A percentile compares a stretch with the other conserved stretches of the same genome.
Evolutionary conservation across 2,797 vertebrate genomes (phyloP).

Genomic region (Rhinogobio ventralis): DNA sequence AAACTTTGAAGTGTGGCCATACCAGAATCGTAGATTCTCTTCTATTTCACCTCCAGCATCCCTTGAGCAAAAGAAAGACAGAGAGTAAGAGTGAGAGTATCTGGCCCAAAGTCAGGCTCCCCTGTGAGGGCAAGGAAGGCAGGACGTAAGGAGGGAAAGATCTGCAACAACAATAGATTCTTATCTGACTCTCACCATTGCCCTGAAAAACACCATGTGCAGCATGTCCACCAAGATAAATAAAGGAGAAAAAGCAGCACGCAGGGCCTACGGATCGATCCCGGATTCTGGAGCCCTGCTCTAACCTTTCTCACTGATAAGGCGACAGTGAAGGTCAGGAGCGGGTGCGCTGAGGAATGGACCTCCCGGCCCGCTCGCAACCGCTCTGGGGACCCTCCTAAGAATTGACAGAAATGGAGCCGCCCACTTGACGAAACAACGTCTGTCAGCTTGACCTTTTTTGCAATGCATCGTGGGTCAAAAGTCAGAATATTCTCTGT

Average conservation of each 20-base stretch:
- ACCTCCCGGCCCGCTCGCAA: slow-evolving; percentile 15
- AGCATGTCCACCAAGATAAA: slow-evolving; percentile 82
- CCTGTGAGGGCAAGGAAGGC: slow-evolving; percentile 62
- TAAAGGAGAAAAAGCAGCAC: slow-evolving; percentile 69
- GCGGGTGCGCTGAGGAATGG: slow-evolving; percentile 45
- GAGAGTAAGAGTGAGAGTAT: slow-evolving; percentile 55
- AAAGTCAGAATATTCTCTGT: slow-evolving; percentile 72
- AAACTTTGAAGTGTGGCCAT: slow-evolving; percentile 44
- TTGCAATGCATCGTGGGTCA: slow-evolving; percentile 80
- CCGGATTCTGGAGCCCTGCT: slow-evolving; percentile 76
- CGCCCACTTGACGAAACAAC: slow-evolving; percentile 73
- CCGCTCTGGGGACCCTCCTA: slow-evolving; percentile 61
- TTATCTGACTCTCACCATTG: slow-evolving; percentile 80
- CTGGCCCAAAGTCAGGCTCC: slow-evolving; percentile 55
- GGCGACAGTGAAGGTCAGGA: slow-evolving; percentile 78
- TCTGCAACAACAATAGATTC: slow-evolving; percentile 85
- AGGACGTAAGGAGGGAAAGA: slow-evolving; percentile 72
- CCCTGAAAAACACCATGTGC: slow-evolving; percentile 81
- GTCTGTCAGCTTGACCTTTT: slow-evolving; percentile 84
- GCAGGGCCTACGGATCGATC: slow-evolving; percentile 79
- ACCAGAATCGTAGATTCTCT: slow-evolving; percentile 63
- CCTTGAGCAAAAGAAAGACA: slow-evolving; percentile 47
- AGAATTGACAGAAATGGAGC: slow-evolving; percentile 73
- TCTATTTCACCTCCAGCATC: slow-evolving; percentile 74
- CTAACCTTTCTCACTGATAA: slow-evolving; percentile 83